Evolutionary conservation across 2,888 invertebrate species (phyloP).

Genomic region (Chaetogeoica ovagalla): DNA sequence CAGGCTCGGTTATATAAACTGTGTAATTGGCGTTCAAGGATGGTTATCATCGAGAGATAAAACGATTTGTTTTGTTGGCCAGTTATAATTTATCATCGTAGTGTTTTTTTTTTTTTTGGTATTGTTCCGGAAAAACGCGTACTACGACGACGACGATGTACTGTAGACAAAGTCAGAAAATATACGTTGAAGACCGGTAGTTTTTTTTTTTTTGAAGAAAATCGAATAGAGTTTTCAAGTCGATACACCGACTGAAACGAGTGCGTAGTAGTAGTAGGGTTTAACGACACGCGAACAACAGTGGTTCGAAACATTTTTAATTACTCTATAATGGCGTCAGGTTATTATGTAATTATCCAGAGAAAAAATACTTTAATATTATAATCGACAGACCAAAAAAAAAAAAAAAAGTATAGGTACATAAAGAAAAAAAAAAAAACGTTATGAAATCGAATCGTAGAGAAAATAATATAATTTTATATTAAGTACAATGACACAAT

Average conservation of each 20-base stretch:
- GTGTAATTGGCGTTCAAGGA: neutral
- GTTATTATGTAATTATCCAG: neutral
- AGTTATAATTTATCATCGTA: neutral
- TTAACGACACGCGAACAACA: constrained; percentile 13
- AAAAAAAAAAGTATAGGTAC: no score
- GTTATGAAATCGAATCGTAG: no score
- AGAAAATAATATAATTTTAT: no score
- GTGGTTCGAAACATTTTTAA: constrained; percentile 3
- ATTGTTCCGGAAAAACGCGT: neutral
- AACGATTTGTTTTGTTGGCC: constrained; percentile 1
- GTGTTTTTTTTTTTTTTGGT: neutral
- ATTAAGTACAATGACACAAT: no score
- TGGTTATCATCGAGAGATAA: neutral
- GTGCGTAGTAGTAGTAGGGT: neutral
- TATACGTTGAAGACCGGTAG: no score
- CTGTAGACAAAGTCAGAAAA: no score
- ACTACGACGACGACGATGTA: no score
- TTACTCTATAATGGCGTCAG: neutral
- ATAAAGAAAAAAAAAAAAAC: no score
- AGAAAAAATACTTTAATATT: no score
- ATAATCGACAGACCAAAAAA: no score
- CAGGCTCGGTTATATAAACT: no score
- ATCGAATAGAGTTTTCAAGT: neutral
- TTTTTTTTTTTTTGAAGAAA: neutral
- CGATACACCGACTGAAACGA: neutral